Evolutionary conservation across 2,113 vertebrate genomes (phyloP), one percentile per base, ranked within the genome.

Genomic region (Callipepla squamata): DNA sequence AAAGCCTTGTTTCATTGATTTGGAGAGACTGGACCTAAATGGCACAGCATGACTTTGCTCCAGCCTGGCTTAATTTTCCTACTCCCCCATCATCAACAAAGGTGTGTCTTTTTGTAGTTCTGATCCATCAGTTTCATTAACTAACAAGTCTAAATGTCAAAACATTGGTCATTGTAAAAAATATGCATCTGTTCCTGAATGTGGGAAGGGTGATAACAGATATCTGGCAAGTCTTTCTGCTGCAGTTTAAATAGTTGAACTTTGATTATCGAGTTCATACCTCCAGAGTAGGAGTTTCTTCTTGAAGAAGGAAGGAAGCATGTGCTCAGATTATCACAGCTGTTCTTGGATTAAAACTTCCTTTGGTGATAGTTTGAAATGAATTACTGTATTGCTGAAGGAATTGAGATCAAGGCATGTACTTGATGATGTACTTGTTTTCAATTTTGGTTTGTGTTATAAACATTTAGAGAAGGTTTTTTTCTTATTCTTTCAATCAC

Each of bases 11-110:
- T 98, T 97, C 95, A 48, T 75, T 94, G 96, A 95, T 94, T 97
- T 0, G 87, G 94, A 95, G 96, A 97, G 97, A 97, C 95, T 97
- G 97, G 97, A 98, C 97, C 97, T 98, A 98, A 98, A 98, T 98
- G 98, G 98, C 98, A 97, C 98, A 98, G 96, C 98, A 98, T 98
- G 98, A 98, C 97, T 98, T 98, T 98, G 98, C 98, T 98, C 98
- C 98, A 98, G 97, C 98, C 97, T 98, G 98, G 98, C 98, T 98
- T 98, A 98, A 97, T 98, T 98, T 98, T 96, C 97, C 98, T 95
- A 97, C 98, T 93, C 97, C 96, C 62, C 97, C 98, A 50, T 97
- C 98, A 47, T 97, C 98, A 93, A 95, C 97, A 94, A 98, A 98
- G 97, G 98, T 98, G 95, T 81, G 79, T 77, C 93, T 85, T 74